Percentiles rank a stretch among this genome's conserved stretches.
These are phyloP conservation scores for Cetoscarus ocellatus DNA, from an alignment of 2,797 vertebrate genomes.

Conservation along the genomic window DNA sequence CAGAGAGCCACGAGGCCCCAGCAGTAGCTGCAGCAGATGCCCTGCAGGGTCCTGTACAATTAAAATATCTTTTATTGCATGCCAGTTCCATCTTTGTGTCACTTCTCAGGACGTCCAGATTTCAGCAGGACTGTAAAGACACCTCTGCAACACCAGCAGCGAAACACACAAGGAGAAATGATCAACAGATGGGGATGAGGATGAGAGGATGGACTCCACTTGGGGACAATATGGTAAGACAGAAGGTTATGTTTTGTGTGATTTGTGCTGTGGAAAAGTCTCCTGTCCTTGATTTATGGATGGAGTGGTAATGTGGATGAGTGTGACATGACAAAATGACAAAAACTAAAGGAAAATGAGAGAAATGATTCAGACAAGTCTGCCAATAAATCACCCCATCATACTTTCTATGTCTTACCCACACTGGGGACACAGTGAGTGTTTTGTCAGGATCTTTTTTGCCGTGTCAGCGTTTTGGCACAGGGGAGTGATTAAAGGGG, in stretches of 20 bases:
- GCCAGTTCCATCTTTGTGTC: constrained; percentile 65
- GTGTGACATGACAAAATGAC: neutral
- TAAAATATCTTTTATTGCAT: constrained; percentile 72
- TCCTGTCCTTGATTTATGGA: neutral
- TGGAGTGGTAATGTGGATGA: neutral
- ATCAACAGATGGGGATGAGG: neutral
- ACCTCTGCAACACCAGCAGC: constrained; percentile 16
- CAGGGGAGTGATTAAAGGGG: constrained; percentile 83
- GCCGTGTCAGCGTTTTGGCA: constrained; percentile 80
- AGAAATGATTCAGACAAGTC: neutral
- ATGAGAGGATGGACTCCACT: constrained; percentile 15
- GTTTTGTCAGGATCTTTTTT: constrained; percentile 78
- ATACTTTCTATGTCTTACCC: constrained; percentile 28
- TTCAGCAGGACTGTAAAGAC: constrained; percentile 39
- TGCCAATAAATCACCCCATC: constrained; percentile 19
- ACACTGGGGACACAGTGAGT: constrained; percentile 51
- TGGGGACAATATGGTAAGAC: constrained; percentile 53
- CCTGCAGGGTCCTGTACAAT: constrained; percentile 64
- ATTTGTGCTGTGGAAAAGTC: neutral
- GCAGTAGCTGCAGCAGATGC: constrained; percentile 22
- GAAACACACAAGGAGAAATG: constrained; percentile 12
- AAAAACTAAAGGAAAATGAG: neutral
- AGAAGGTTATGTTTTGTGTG: constrained; percentile 21
- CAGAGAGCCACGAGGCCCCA: constrained; percentile 85
- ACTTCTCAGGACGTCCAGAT: constrained; percentile 52